These are phyloP conservation scores for Seriola dumerili DNA, from an alignment of 2,113 vertebrate species.

Conservation along the genomic window DNA sequence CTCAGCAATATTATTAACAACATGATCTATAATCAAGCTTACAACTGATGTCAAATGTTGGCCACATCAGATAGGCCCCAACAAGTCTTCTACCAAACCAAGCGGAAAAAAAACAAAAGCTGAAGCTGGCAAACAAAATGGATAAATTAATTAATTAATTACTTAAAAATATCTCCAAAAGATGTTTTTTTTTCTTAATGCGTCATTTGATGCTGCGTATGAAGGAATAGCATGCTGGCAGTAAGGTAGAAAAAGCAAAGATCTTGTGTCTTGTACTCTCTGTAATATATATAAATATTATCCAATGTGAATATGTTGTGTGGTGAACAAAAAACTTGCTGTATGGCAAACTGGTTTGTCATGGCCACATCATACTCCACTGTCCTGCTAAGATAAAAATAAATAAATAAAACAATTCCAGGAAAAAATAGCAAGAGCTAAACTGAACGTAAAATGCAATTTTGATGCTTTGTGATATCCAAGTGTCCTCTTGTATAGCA, in stretches of 20 bases:
- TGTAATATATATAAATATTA: no score
- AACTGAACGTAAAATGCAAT: neutral
- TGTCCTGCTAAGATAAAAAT: neutral
- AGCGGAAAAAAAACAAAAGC: neutral
- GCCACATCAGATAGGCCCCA: neutral
- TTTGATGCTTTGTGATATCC: neutral
- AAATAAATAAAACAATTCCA: neutral
- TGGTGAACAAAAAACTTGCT: neutral
- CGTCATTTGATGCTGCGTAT: no score
- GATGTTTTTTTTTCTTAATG: no score
- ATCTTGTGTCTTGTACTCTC: no score
- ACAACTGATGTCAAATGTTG: neutral
- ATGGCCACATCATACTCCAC: neutral
- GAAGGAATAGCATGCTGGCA: no score
- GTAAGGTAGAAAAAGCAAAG: no score
- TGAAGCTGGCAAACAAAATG: neutral
- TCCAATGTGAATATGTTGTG: no score
- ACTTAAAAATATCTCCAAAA: no score
- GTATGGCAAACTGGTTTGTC: neutral
- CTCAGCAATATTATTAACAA: neutral
- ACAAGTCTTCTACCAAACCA: neutral
- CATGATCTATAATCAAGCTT: constrained; percentile 5
- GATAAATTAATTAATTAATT: no score
- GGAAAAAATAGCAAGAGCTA: neutral
- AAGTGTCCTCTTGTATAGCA: neutral